Conservation (phyloP, 2,888 invertebrate genomes). For the Lithosia quadra region DNA sequence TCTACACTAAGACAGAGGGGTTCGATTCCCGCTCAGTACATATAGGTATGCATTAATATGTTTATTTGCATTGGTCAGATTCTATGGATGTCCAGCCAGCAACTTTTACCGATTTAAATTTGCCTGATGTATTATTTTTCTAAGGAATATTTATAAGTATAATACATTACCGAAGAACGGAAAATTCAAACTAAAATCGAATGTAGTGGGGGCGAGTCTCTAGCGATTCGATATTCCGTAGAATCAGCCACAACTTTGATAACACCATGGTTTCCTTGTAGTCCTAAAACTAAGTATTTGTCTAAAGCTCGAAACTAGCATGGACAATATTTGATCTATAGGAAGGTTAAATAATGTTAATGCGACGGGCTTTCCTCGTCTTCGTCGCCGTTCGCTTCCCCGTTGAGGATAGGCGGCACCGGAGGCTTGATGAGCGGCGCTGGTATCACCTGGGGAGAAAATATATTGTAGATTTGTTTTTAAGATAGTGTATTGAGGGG, state of each 20-base stretch:
- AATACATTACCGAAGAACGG: neutral
- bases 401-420: slow-evolving; percentile 71
- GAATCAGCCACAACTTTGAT: neutral
- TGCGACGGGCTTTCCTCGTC: slow-evolving; percentile 60
- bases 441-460: slow-evolving; percentile 76
- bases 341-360: slow-evolving; percentile 53
- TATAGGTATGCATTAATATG: too few species aligned
- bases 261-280: neutral
- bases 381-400: slow-evolving; percentile 73
- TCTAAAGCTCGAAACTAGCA: slow-evolving; percentile 44
- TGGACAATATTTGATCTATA: slow-evolving; percentile 42
- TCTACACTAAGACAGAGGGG: too few species aligned
- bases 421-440: slow-evolving; percentile 78
- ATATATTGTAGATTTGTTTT: slow-evolving; percentile 25
- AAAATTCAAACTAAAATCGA: neutral
- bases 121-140: too few species aligned
- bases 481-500: slow-evolving; percentile 5
- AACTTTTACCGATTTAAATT: too few species aligned
- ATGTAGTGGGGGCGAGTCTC: neutral
- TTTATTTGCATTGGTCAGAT: too few species aligned
- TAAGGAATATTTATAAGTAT: too few species aligned
- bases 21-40: too few species aligned
- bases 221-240: neutral
- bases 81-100: too few species aligned
- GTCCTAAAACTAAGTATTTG: neutral